Evolutionary conservation across 2,888 invertebrate species (phyloP).

Genomic region (Hypselothyrea guttata): DNA sequence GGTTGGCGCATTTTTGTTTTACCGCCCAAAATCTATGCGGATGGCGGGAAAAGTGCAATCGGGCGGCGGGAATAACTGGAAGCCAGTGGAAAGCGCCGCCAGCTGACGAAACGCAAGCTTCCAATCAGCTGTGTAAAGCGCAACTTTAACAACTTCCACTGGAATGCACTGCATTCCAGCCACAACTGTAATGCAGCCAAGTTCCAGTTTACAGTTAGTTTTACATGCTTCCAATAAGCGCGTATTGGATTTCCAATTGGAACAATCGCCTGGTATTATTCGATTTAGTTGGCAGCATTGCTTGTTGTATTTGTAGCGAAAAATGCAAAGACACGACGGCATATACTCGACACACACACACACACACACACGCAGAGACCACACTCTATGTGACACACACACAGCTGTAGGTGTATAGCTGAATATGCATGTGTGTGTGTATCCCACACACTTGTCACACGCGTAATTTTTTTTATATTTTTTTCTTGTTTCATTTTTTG

Average conservation of each 20-base stretch:
- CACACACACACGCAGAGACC: constrained; percentile 22
- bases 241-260: constrained; percentile 32
- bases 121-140: background rate
- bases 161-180: too few relatives aligned
- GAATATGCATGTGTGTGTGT: constrained; percentile 19
- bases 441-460: constrained; percentile 70
- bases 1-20: constrained; percentile 72
- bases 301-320: constrained; percentile 61
- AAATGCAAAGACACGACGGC: constrained; percentile 75
- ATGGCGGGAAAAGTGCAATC: constrained; percentile 74
- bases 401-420: too few relatives aligned
- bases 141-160: too few relatives aligned
- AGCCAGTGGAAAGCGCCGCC: constrained; percentile 40
- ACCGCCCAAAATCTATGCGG: constrained; percentile 72
- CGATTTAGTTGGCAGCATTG: too few relatives aligned
- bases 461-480: too few relatives aligned
- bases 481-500: too few relatives aligned
- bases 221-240: too few relatives aligned
- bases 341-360: too few relatives aligned
- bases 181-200: too few relatives aligned
- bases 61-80: constrained; percentile 37
- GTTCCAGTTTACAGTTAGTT: too few relatives aligned
- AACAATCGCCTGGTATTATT: too few relatives aligned
- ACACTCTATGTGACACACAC: background rate
- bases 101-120: constrained; percentile 1